Evolutionary conservation across 1,140 invertebrate species (phyloP).

Genomic region (Chlorops oryzae): DNA sequence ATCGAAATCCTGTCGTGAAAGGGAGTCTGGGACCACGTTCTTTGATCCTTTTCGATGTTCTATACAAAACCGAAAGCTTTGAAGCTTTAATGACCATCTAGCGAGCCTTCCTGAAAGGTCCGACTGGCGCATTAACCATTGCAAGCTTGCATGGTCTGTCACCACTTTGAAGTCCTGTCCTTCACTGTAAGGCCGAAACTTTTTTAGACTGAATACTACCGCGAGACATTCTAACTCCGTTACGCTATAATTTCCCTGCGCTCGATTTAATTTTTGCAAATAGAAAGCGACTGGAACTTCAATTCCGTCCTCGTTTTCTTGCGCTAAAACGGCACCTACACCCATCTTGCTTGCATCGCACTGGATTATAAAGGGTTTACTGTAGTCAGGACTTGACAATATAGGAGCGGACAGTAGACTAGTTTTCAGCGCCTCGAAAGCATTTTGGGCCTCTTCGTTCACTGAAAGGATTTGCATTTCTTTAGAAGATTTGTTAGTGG

Average conservation of each 20-base stretch:
- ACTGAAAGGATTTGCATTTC: conserved; percentile 11
- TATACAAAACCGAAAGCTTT: no score
- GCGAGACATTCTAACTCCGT: conserved; percentile 39
- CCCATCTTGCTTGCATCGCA: conserved; percentile 39
- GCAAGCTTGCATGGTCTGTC: no score
- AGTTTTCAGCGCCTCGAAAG: conserved; percentile 31
- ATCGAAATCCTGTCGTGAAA: background rate
- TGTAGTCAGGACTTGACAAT: conserved; percentile 34
- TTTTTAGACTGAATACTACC: conserved; percentile 46
- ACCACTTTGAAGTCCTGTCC: conserved; percentile 21
- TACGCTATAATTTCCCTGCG: conserved; percentile 26
- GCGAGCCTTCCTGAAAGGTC: conserved; percentile 27
- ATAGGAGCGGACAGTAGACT: conserved; percentile 31
- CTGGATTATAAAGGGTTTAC: conserved; percentile 32
- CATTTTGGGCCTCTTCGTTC: conserved; percentile 25
- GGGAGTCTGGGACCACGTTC: conserved; percentile 18
- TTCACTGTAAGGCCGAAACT: conserved; percentile 43
- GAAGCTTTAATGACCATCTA: no score
- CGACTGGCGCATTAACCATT: conserved; percentile 23
- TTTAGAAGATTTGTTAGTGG: conserved; percentile 8
- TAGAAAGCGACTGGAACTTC: conserved; percentile 32
- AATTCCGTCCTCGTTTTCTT: conserved; percentile 19
- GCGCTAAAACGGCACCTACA: conserved; percentile 34
- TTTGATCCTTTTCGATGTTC: conserved; percentile 27
- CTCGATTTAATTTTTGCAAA: conserved; percentile 28